These are phyloP conservation scores for Odontothrips loti DNA, from an alignment of 2,888 invertebrate genomes.

Conservation along the genomic window DNA sequence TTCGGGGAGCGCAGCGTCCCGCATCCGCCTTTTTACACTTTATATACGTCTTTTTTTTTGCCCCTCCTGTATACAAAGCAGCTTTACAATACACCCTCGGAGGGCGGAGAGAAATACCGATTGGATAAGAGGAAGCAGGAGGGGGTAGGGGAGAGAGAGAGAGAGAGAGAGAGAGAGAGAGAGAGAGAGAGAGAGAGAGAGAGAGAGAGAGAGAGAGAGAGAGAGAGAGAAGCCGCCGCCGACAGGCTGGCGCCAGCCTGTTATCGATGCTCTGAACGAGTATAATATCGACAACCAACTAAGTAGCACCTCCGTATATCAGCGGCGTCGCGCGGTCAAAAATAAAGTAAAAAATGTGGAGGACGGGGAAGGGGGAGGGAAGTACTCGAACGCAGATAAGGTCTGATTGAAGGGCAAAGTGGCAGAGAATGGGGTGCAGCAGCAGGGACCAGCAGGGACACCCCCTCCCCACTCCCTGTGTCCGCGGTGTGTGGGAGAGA, in stretches of 20 bases:
- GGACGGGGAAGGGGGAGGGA: not conserved
- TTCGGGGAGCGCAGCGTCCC: too few species aligned
- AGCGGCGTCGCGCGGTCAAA: not conserved
- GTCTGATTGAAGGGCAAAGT: not conserved
- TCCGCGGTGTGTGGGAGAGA: too few species aligned
- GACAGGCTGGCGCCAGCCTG: not conserved
- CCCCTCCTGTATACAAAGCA: too few species aligned
- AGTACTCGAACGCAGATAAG: not conserved
- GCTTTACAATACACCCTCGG: too few species aligned
- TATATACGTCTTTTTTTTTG: too few species aligned
- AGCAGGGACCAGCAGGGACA: too few species aligned
- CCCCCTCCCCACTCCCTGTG: too few species aligned
- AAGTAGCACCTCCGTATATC: not conserved
- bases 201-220: not conserved
- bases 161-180: too few species aligned
- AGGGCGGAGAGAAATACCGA: too few species aligned
- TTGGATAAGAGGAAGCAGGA: not conserved
- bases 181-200: not conserved
- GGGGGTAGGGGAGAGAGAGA: too few species aligned
- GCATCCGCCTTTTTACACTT: too few species aligned
- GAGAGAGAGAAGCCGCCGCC: not conserved
- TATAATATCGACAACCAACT: not conserved
- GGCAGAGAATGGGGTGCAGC: not conserved
- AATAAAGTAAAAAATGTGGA: not conserved
- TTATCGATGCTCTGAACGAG: not conserved